phyloP scores from a whole-genome alignment of 2,113 vertebrate species.

The Tragelaphus strepsiceros region DNA sequence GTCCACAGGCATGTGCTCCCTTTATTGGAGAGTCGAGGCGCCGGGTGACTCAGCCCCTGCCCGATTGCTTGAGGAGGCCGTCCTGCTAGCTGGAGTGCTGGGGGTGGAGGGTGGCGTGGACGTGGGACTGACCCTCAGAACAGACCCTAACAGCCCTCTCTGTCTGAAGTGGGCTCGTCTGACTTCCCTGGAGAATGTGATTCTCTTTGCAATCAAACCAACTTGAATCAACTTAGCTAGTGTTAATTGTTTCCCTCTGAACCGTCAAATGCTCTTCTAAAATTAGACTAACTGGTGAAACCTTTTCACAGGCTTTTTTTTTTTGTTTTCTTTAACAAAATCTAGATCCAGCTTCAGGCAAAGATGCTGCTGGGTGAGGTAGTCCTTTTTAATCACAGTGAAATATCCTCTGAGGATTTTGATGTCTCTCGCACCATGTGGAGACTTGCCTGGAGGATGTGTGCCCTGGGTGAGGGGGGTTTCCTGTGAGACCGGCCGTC shows the following conservation, averaged over 20 bases:
- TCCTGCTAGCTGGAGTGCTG: neutral
- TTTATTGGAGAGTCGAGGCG: neutral
- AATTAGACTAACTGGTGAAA: slow-evolving; percentile 22
- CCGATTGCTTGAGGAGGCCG: too few species aligned
- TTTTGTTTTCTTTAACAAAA: neutral
- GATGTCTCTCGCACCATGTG: neutral
- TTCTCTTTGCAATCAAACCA: slow-evolving; percentile 3
- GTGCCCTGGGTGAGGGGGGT: neutral
- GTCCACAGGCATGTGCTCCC: neutral
- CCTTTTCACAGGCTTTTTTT: neutral
- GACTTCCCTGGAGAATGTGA: neutral
- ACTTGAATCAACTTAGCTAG: slow-evolving; percentile 45
- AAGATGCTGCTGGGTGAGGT: neutral
- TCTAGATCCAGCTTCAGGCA: neutral
- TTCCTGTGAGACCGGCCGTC: fast-evolving
- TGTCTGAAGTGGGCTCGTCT: neutral
- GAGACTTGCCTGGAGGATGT: neutral
- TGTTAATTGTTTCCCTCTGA: slow-evolving; percentile 7
- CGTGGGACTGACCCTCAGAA: neutral
- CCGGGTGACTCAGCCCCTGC: neutral
- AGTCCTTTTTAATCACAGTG: neutral
- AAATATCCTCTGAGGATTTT: neutral
- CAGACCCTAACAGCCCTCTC: neutral
- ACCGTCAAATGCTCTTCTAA: slow-evolving; percentile 32
- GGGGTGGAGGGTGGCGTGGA: neutral